Evolutionary conservation across 2,888 invertebrate species (phyloP).

Genomic region (Meta bourneti): DNA sequence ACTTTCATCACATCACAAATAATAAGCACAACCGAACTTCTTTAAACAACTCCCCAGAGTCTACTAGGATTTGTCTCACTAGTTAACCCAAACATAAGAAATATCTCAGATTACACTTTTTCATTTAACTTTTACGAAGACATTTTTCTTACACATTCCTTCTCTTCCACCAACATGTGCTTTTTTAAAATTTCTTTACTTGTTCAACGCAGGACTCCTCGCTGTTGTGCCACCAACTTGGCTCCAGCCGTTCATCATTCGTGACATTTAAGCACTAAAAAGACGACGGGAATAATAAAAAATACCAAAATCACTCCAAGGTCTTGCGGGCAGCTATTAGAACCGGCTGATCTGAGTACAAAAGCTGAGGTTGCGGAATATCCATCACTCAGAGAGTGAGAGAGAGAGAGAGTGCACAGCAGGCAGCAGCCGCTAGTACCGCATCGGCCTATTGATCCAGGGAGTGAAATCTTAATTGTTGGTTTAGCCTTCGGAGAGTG

Average conservation of each 20-base stretch:
- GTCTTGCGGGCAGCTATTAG: conserved; percentile 61
- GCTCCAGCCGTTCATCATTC: conserved; percentile 59
- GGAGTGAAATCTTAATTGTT: conserved; percentile 66
- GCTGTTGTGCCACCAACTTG: neutral
- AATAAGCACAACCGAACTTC: too few relatives aligned
- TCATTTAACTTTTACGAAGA: too few relatives aligned
- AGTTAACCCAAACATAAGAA: too few relatives aligned
- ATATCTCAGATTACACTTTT: too few relatives aligned
- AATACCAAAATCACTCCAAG: conserved; percentile 20
- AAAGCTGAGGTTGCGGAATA: conserved; percentile 66
- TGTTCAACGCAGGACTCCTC: neutral
- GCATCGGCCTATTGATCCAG: conserved; percentile 59
- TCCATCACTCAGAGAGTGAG: conserved; percentile 54
- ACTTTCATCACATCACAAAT: too few relatives aligned
- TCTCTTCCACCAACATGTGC: too few relatives aligned
- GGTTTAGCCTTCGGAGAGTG: conserved; percentile 20
- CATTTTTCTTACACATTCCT: too few relatives aligned
- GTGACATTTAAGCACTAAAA: conserved; percentile 65
- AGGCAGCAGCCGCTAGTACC: conserved; percentile 4
- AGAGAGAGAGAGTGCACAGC: conserved; percentile 2
- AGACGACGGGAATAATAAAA: conserved; percentile 21
- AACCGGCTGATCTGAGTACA: conserved; percentile 56
- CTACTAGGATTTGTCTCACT: too few relatives aligned
- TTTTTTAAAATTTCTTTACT: too few relatives aligned
- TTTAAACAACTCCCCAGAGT: too few relatives aligned